Conservation (phyloP, 2,888 invertebrate genomes). For the Drosophila quinaria region DNA sequence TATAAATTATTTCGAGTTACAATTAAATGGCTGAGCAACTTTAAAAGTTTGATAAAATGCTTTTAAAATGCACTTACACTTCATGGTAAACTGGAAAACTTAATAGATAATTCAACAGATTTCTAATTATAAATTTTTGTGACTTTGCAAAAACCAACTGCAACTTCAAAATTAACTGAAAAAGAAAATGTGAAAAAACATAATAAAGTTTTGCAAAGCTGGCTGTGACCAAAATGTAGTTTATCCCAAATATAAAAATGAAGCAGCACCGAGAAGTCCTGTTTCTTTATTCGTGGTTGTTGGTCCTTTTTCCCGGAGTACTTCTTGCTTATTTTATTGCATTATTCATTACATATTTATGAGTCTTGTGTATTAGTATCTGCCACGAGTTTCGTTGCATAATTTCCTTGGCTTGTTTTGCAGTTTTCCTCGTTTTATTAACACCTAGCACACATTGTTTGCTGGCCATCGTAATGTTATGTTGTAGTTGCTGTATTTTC, state of each 20-base stretch:
- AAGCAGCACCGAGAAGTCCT: neutral
- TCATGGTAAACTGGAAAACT: neutral
- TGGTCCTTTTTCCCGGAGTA: conserved; percentile 8
- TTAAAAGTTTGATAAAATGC: neutral
- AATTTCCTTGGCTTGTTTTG: conserved; percentile 27
- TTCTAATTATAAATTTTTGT: conserved; percentile 3
- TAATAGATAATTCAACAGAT: neutral
- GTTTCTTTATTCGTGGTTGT: conserved; percentile 7
- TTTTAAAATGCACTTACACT: neutral
- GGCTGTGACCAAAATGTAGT: conserved; percentile 5
- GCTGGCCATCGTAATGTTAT: conserved; percentile 16
- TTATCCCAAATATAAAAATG: neutral
- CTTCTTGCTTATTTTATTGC: conserved; percentile 46
- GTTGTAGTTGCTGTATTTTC: conserved; percentile 4
- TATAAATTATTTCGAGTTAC: neutral
- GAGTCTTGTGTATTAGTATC: conserved; percentile 29
- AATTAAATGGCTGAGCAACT: neutral
- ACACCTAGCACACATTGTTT: conserved; percentile 43
- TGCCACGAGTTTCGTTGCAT: conserved; percentile 27
- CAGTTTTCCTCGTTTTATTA: conserved; percentile 36
- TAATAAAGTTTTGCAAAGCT: neutral
- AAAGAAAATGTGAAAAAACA: conserved; percentile 1
- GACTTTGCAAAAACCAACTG: neutral
- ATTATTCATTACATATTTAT: conserved; percentile 53
- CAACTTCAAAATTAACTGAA: neutral